Base-by-base conservation (phyloP, 2,888 invertebrate genomes). In the Drosophila tanythrix region DNA sequence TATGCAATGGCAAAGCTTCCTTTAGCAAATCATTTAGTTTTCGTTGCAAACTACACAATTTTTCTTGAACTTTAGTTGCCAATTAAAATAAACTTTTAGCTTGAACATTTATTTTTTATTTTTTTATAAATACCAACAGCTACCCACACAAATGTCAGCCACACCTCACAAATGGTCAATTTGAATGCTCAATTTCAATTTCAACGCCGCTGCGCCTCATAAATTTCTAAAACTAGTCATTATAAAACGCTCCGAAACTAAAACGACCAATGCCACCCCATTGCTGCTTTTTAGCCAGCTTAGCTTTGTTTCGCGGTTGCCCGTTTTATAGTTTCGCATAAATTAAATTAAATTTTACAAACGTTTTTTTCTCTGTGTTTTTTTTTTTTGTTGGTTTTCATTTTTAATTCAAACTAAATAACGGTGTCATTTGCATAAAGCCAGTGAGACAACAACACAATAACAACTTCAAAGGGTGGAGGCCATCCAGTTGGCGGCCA, bases 161-260 rank as follows among this genome's bases (percentile, higher is more conserved):
- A 70, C 82, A 76, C 84, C 82, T 70, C 53, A 55, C 61, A 35
- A 76, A 70, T 67, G 84, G 69, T 62, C 56, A 78, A 70, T 76
- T 80, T 69, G 62, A 75, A 78, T 74, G 76, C 74, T 80, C 81
- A 74, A 84, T 84, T 88, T 84, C 76, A 88, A 88, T 84, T 86
- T 84, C 64, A 69, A 76, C 82, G 81, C 82, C 79, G 73, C 70
- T 78, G 71, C 68, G 78, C 71, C 84, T 79, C 89, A 84, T 84
- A 84, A 84, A 88, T 86, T 88, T 69, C 74, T 59, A 67, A 83
- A 86, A 76, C 74, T 74, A 76, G 71, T 81, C 87, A 83, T 84
- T 50, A 27, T 84, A 88, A 85, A 88, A 85, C 66, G 66, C 65
- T 61, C 75, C 53, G 71, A 75, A 72, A 73, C 74, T 71, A 73